Conservation (phyloP, 2,113 vertebrate genomes). For the Apaloderma vittatum region DNA sequence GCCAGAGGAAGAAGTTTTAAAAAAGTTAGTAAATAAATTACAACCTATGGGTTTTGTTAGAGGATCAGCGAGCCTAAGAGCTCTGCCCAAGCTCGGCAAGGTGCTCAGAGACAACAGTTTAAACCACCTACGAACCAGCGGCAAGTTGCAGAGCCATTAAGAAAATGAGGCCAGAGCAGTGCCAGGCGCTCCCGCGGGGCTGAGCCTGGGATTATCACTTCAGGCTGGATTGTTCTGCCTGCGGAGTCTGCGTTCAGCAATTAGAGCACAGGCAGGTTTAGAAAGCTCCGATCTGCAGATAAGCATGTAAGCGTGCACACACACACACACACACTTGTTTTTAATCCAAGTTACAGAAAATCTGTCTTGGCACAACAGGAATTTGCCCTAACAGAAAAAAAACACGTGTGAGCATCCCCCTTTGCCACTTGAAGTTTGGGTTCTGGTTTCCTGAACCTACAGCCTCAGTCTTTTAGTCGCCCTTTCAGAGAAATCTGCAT, state of each 20-base stretch:
- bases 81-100: background rate
- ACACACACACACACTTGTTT: background rate
- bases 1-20: background rate
- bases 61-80: background rate
- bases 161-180: slow-evolving; percentile 51
- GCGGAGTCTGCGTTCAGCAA: slow-evolving; percentile 39
- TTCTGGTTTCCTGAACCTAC: background rate
- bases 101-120: background rate
- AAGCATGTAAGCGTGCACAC: background rate
- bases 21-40: background rate
- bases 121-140: slow-evolving; percentile 10
- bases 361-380: background rate
- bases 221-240: slow-evolving; percentile 24
- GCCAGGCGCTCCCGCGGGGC: slow-evolving; percentile 33
- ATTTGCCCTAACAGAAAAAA: background rate
- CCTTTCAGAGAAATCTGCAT: background rate
- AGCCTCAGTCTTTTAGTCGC: background rate
- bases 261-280: slow-evolving; percentile 55
- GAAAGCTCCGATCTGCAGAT: slow-evolving; percentile 52
- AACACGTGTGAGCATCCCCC: background rate
- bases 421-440: background rate
- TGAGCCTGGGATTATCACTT: slow-evolving; percentile 49
- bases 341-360: background rate
- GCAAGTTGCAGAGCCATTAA: slow-evolving; percentile 54
- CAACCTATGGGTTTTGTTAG: background rate